Evolutionary conservation across 2,113 vertebrate genomes (phyloP), one percentile per base, ranked within the genome.

Genomic region (Catharus fuscescens): DNA sequence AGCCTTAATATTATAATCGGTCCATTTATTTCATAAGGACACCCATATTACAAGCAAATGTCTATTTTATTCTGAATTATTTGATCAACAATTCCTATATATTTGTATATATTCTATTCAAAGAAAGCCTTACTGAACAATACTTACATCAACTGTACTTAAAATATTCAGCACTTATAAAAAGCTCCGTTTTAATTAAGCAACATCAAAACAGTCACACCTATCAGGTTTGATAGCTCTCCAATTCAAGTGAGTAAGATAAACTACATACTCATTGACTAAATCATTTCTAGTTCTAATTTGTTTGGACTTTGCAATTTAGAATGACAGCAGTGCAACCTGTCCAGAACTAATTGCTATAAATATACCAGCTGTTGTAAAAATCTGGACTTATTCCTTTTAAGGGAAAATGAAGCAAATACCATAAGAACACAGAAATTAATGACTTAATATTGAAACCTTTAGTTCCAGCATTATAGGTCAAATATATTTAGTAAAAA

Each of bases 311-410:
- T 95, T 67, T 19, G 38, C 89, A 96, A 94, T 97, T 93, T 79
- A 89, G 73, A 90, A 84, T 94, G 95, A 97, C 84, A 56, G 90
- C 84, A 88, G 52, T 84, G 76, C 88, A 97, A 96, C 73, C 94
- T 96, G 95, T 90, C 95, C 95, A 96, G 81, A 97, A 95, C 95
- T 97, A 98, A 98, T 98, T 98, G 89, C 92, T 94, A 95, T 97
- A 97, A 98, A 97, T 87, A 85, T 50, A 84, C 96, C 98, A 98
- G 97, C 97, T 98, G 96, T 92, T 95, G 47, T 96, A 96, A 96
- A 97, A 98, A 95, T 95, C 96, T 97, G 96, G 91, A 93, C 77
- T 85, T 88, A 61, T 26, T 94, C 81, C 73, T 79, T 95, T 83
- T 28, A 88, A 84, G 67, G 53, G 28, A 12, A 56, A 97, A 95